Evolutionary conservation across 2,888 invertebrate species (phyloP).

Genomic region (Ophonus ardosiacus): DNA sequence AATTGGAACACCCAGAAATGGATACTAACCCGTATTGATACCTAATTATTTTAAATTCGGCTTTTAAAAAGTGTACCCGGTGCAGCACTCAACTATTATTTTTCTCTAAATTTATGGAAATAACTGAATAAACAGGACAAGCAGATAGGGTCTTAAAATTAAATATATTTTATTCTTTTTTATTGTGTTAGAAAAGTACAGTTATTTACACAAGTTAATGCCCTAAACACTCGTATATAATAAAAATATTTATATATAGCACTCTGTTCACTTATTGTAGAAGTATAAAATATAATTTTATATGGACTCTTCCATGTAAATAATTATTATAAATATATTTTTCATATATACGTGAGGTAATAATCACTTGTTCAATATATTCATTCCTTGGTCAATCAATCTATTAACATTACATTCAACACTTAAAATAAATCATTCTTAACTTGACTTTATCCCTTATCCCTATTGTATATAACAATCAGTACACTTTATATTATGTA

Average conservation of each 20-base stretch:
- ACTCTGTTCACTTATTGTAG: conserved; percentile 60
- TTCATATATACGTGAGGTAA: conserved; percentile 54
- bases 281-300: conserved; percentile 61
- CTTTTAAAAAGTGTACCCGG: no score
- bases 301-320: conserved; percentile 49
- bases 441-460: conserved; percentile 56
- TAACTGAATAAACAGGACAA: conserved; percentile 6
- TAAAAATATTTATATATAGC: conserved; percentile 62
- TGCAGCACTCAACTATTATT: no score
- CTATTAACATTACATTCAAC: conserved; percentile 24
- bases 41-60: no score
- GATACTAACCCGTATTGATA: no score
- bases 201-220: conserved; percentile 64
- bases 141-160: not conserved
- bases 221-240: conserved; percentile 58
- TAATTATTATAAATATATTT: conserved; percentile 58
- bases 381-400: conserved; percentile 39
- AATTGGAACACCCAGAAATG: no score
- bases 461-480: conserved; percentile 32
- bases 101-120: not conserved
- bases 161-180: conserved; percentile 56
- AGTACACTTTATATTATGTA: conserved; percentile 10
- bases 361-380: conserved; percentile 42
- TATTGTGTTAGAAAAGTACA: conserved; percentile 67
- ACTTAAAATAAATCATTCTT: conserved; percentile 42